Base-by-base conservation (phyloP, 2,888 invertebrate genomes). In the Meganola albula region DNA sequence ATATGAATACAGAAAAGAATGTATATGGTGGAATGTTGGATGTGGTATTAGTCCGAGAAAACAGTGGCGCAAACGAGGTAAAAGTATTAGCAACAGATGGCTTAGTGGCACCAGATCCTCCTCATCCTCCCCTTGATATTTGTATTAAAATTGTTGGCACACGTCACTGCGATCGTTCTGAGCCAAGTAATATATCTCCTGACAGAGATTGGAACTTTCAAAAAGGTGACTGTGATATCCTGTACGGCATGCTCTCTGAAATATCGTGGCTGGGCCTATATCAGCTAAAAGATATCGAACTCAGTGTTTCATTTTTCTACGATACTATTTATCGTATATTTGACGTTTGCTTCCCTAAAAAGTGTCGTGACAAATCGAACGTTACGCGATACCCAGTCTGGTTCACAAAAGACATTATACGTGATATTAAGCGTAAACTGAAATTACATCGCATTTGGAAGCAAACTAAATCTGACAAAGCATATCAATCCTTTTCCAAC, bases 1-100 rank as follows among this genome's bases (percentile, higher is more conserved):
- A 31, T 9, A 31, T 7, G 22, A 35, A 27, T 23, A 23, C 22
- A n/a, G 30, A 30, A 11, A 2, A 12, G 13, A 31, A 35, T 23
- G 11, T 22, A 11, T 29, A 12, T 8, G 34, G 18, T n/a, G 12
- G 26, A 21, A 24, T 10, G 18, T 18, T 25, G 10, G 9, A 26
- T 10, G 26, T 16, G 10, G 16, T 16, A 5, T 18, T 10, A 18
- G 16, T 7, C 13, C 29, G 10, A 11, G 13, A 13, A 24, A 9
- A 6, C n/a, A 11, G 4, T 1, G 9, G 2, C 12, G 11, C 25
- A 13, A 31, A n/a, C n/a, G 10, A 13, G 12, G 30, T 16, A 9
- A 2, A 27, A 14, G 16, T 23, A 3, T 10, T 8, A 10, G 8
- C 10, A 8, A 7, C 10, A 16, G 4, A 4, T 16, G 13, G 13